phyloP scores from a whole-genome alignment of 1,140 invertebrate species.

The Orussus abietinus region DNA sequence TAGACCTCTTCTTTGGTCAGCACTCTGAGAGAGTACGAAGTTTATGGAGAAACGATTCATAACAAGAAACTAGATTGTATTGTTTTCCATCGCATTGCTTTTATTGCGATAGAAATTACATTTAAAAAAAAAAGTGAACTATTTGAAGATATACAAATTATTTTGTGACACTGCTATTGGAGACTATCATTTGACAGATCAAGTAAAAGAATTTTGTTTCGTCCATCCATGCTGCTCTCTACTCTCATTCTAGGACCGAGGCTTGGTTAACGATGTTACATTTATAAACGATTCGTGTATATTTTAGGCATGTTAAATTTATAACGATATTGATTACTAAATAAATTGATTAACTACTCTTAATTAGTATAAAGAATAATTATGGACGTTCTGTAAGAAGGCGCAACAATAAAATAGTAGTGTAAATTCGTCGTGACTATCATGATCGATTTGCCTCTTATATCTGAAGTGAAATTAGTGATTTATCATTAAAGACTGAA shows the following conservation, averaged over 20 bases:
- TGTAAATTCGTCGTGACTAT: slow-evolving; percentile 33
- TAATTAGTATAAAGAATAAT: slow-evolving; percentile 44
- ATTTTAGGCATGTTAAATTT: slow-evolving; percentile 51
- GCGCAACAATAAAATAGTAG: slow-evolving; percentile 44
- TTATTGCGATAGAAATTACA: no score
- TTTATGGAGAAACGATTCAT: no score
- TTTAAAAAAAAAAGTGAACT: no score
- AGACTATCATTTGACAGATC: no score
- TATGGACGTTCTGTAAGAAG: slow-evolving; percentile 46
- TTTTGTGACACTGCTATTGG: no score
- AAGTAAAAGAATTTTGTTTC: slow-evolving; percentile 25
- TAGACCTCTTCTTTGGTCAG: no score
- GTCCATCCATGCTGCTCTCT: slow-evolving; percentile 35
- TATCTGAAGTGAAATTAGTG: no score
- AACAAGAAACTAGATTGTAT: no score
- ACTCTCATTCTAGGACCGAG: slow-evolving; percentile 31
- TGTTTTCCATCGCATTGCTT: no score
- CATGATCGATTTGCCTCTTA: slow-evolving; percentile 17
- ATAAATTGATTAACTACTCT: slow-evolving; percentile 43
- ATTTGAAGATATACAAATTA: no score
- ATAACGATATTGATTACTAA: slow-evolving; percentile 45
- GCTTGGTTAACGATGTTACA: slow-evolving; percentile 44
- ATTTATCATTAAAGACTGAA: no score
- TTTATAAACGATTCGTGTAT: slow-evolving; percentile 43
- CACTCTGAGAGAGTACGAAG: no score